Conservation (phyloP, 37 sponge, comb jelly and placozoan species). For the Crambe crambe region DNA sequence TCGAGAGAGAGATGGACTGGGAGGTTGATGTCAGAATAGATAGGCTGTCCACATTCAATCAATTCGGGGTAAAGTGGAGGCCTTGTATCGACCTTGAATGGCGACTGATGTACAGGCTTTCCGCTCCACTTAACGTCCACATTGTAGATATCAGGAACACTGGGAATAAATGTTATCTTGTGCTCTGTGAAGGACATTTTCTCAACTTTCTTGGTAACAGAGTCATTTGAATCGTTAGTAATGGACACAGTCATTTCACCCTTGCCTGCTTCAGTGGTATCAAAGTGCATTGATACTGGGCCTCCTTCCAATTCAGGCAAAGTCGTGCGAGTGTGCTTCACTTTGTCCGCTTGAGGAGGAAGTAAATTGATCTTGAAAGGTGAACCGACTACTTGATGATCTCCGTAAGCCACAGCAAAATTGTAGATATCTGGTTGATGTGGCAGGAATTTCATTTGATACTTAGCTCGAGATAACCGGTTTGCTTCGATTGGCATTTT, state of each 20-base stretch:
- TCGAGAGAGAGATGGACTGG: conserved; percentile 50
- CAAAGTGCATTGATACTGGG: conserved; percentile 36
- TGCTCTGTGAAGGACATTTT: conserved; percentile 12
- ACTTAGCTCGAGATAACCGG: neutral
- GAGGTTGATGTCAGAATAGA: conserved; percentile 17
- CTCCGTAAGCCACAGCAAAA: conserved; percentile 40
- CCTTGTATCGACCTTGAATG: conserved; percentile 47
- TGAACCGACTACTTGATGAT: conserved; percentile 47
- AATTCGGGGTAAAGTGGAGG: conserved; percentile 32
- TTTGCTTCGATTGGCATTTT: conserved; percentile 25
- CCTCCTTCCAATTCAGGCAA: conserved; percentile 16
- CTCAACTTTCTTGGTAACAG: conserved; percentile 20
- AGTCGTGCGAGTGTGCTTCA: conserved; percentile 19
- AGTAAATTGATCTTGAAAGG: conserved; percentile 67
- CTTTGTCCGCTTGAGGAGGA: conserved; percentile 33
- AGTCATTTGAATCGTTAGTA: conserved; percentile 16
- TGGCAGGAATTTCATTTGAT: conserved; percentile 41
- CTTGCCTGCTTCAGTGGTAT: conserved; percentile 54
- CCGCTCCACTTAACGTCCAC: conserved; percentile 44
- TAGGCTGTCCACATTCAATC: conserved; percentile 38
- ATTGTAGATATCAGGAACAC: conserved; percentile 43
- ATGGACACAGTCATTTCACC: conserved; percentile 46
- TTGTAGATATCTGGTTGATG: conserved; percentile 45
- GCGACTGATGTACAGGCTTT: conserved; percentile 35
- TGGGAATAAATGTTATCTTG: conserved; percentile 23